phyloP scores from a whole-genome alignment of 1,140 invertebrate species.

The Nasonia vitripennis region DNA sequence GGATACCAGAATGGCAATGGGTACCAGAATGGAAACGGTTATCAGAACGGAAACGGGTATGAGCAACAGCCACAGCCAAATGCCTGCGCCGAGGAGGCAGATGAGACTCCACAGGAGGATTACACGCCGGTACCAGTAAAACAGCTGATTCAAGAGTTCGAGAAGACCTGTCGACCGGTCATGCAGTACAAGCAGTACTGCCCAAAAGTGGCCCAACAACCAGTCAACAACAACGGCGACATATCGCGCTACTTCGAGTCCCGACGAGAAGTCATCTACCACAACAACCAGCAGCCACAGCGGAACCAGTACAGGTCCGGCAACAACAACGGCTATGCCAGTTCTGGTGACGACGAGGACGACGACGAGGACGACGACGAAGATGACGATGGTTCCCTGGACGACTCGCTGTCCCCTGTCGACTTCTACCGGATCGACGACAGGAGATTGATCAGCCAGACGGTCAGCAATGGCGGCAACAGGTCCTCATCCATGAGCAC shows the following conservation, averaged over 20 bases:
- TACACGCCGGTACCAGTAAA: conserved; percentile 80
- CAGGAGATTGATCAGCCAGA: conserved; percentile 30
- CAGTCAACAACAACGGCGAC: conserved; percentile 61
- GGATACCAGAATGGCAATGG: neutral
- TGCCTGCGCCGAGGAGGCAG: conserved; percentile 28
- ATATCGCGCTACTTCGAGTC: conserved; percentile 70
- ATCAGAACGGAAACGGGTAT: conserved; percentile 13
- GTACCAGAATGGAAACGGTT: neutral
- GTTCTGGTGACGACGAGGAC: conserved; percentile 55
- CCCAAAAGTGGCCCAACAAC: conserved; percentile 55
- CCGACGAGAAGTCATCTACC: conserved; percentile 24
- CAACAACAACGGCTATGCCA: conserved; percentile 56
- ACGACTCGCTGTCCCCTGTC: conserved; percentile 58
- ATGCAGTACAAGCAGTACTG: conserved; percentile 76
- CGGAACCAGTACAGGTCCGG: conserved; percentile 43
- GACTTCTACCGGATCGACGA: conserved; percentile 54
- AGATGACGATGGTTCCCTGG: conserved; percentile 63
- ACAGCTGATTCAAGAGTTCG: conserved; percentile 80
- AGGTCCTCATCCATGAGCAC: conserved; percentile 50
- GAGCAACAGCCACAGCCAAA: neutral
- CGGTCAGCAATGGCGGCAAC: conserved; percentile 1
- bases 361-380: conserved; percentile 59
- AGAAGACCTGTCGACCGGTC: conserved; percentile 77
- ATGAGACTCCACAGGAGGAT: conserved; percentile 65
- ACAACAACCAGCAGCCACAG: conserved; percentile 9